A percentile compares a stretch with the other conserved stretches of the same genome.
Conservation (phyloP, 2,113 vertebrate species). For the Anguilla rostrata region DNA sequence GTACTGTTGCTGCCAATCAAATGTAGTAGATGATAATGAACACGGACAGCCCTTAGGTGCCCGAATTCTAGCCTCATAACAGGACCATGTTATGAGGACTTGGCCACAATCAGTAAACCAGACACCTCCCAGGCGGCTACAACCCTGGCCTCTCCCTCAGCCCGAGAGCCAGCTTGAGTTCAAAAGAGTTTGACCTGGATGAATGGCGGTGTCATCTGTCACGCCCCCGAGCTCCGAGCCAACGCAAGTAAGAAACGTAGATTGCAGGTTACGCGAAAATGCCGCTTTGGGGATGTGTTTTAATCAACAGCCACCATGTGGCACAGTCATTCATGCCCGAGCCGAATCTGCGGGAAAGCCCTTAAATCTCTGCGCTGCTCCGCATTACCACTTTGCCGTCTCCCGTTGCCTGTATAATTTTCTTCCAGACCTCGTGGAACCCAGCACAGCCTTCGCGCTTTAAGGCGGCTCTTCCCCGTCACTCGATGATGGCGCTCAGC, state of each 20-base stretch:
- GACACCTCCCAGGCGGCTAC: background rate
- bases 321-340: background rate
- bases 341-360: background rate
- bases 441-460: background rate
- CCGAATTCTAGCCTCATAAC: background rate
- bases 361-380: background rate
- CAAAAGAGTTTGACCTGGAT: background rate
- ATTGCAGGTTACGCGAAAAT: background rate
- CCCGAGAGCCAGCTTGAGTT: background rate
- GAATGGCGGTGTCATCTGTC: background rate
- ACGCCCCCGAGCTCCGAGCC: background rate
- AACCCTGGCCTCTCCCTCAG: background rate
- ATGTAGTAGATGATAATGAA: background rate
- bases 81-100: background rate
- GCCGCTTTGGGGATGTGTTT: background rate
- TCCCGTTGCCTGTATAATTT: background rate
- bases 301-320: background rate
- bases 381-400: background rate
- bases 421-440: background rate
- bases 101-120: constrained; percentile 4
- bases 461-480: background rate
- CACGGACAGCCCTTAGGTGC: background rate
- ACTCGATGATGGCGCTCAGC: background rate
- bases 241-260: background rate
- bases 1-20: background rate